A percentile compares a stretch with the other conserved stretches of the same genome.
Conservation (phyloP, 2,797 vertebrate genomes). For the Chromobotia macracanthus region DNA sequence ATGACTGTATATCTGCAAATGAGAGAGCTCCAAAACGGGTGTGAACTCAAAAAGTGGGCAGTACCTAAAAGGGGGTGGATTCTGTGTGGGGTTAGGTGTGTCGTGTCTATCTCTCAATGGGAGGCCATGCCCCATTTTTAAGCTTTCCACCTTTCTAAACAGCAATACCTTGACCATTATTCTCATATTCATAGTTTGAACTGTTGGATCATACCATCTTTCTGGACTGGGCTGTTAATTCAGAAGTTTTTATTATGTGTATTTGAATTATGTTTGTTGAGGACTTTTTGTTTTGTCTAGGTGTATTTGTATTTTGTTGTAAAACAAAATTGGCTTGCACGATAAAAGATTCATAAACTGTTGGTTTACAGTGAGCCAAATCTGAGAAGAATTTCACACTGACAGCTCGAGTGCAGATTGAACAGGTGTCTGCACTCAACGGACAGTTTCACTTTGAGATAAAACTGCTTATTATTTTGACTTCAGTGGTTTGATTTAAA, state of each 20-base stretch:
- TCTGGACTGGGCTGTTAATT: background rate
- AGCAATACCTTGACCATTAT: too few relatives aligned
- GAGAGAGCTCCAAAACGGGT: too few relatives aligned
- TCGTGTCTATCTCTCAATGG: too few relatives aligned
- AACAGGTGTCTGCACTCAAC: constrained; percentile 10
- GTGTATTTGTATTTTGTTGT: background rate
- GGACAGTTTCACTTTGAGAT: constrained; percentile 36
- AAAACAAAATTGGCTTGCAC: background rate
- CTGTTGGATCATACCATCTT: background rate
- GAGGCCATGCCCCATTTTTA: too few relatives aligned
- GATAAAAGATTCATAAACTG: background rate
- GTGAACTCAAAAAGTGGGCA: too few relatives aligned
- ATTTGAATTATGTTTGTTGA: background rate
- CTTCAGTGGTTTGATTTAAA: constrained; percentile 47
- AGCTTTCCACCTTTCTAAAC: too few relatives aligned
- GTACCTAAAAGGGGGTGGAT: too few relatives aligned
- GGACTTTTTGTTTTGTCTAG: background rate
- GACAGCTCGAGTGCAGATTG: background rate
- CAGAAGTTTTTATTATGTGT: background rate
- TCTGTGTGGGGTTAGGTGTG: too few relatives aligned
- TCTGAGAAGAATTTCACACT: constrained; percentile 1
- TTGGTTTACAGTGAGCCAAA: constrained; percentile 6
- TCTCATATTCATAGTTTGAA: too few relatives aligned
- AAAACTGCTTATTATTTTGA: constrained; percentile 45
- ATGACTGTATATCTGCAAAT: too few relatives aligned